These are phyloP conservation scores for Trichechus manatus DNA, from an alignment of 2,113 vertebrate genomes.

Conservation along the genomic window DNA sequence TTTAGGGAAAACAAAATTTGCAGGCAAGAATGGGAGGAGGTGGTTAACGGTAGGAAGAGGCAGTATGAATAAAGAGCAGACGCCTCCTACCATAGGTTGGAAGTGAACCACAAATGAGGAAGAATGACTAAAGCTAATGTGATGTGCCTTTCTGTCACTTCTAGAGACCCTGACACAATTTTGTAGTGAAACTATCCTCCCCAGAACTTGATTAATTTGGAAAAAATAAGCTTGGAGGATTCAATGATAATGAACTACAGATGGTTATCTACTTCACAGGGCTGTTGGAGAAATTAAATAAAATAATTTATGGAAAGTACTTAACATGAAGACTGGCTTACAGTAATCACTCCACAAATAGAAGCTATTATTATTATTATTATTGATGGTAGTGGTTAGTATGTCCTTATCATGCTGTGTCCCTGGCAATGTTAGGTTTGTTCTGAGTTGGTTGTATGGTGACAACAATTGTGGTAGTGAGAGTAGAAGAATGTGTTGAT, in stretches of 20 bases:
- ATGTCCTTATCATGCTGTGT: neutral
- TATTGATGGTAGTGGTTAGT: slow-evolving; percentile 19
- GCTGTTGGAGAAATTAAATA: neutral
- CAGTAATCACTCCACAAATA: slow-evolving; percentile 11
- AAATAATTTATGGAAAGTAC: neutral
- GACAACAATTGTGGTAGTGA: slow-evolving; percentile 20
- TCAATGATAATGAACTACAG: slow-evolving; percentile 37
- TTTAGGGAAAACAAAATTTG: slow-evolving; percentile 35
- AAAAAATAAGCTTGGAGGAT: slow-evolving; percentile 34
- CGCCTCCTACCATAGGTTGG: neutral
- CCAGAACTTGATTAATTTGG: slow-evolving; percentile 51
- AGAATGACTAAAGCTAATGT: neutral
- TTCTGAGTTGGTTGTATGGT: slow-evolving; percentile 33
- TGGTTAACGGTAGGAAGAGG: neutral
- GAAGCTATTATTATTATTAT: neutral
- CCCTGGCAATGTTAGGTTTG: slow-evolving; percentile 16
- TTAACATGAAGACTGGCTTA: slow-evolving; percentile 10
- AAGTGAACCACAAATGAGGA: slow-evolving; percentile 48
- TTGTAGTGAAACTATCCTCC: neutral
- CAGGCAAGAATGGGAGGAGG: neutral
- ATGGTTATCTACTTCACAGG: neutral
- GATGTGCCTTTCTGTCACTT: neutral
- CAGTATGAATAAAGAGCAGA: neutral
- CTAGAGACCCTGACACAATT: slow-evolving; percentile 18
- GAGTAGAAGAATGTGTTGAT: neutral